phyloP scores from a whole-genome alignment of 2,113 vertebrate species.

The Nothobranchius kuhntae region DNA sequence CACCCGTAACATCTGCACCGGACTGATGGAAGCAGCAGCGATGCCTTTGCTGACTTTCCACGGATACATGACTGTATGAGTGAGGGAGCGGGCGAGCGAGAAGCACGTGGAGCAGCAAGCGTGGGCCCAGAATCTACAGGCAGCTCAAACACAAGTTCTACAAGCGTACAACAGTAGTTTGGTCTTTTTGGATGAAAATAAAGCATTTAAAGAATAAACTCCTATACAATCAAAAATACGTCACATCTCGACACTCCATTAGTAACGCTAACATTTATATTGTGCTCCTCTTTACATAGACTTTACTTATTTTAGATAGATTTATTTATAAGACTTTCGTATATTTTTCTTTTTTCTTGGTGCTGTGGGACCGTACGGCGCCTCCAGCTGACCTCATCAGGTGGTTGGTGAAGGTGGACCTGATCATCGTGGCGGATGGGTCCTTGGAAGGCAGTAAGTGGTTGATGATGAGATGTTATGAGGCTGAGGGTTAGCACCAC shows the following conservation, averaged over 20 bases:
- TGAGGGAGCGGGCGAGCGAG: slow-evolving; percentile 17
- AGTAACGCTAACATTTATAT: slow-evolving; percentile 67
- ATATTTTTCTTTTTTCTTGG: slow-evolving; percentile 31
- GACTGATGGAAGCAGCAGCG: slow-evolving; percentile 29
- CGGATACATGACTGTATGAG: slow-evolving; percentile 55
- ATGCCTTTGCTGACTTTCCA: slow-evolving; percentile 48
- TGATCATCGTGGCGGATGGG: slow-evolving; percentile 49
- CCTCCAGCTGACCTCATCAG: slow-evolving; percentile 56
- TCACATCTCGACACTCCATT: slow-evolving; percentile 71
- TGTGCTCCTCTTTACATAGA: slow-evolving; percentile 76
- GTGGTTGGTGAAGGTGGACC: slow-evolving; percentile 40
- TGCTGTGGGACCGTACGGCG: slow-evolving; percentile 26
- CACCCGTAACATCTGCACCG: not conserved
- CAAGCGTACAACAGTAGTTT: slow-evolving; percentile 75
- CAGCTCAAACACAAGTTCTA: slow-evolving; percentile 60
- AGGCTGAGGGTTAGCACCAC: slow-evolving; percentile 77
- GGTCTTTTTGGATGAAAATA: slow-evolving; percentile 73
- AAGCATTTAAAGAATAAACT: slow-evolving; percentile 56
- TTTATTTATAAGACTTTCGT: slow-evolving; percentile 34
- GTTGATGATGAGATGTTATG: slow-evolving; percentile 47
- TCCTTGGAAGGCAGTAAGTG: slow-evolving; percentile 67
- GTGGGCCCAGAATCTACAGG: slow-evolving; percentile 51
- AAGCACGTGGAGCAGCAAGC: slow-evolving; percentile 48
- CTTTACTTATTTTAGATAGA: slow-evolving; percentile 45
- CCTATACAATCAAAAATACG: slow-evolving; percentile 75